phyloP scores from a whole-genome alignment of 2,113 vertebrate species.

The Passer montanus region DNA sequence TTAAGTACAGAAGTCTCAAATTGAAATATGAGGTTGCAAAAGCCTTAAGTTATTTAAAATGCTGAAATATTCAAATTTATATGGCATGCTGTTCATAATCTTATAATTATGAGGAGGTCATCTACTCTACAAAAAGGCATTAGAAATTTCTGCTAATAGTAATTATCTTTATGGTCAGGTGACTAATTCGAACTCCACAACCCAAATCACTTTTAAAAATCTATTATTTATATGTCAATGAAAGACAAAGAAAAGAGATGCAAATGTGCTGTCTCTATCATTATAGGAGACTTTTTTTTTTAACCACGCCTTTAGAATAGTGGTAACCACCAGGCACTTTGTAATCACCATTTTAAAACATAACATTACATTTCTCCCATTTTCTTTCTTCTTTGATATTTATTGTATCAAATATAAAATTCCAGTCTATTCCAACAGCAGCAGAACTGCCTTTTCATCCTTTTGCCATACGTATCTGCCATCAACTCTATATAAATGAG shows the following conservation, averaged over 20 bases:
- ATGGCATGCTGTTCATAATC: background rate
- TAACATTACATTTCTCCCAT: background rate
- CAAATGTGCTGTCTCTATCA: background rate
- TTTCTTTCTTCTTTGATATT: background rate
- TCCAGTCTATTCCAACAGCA: background rate
- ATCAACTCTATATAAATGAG: background rate
- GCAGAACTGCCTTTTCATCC: background rate
- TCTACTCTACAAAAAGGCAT: background rate
- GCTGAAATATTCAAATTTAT: constrained; percentile 30
- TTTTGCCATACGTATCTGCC: background rate
- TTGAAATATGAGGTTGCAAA: background rate
- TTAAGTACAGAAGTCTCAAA: background rate
- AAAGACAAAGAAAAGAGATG: constrained; percentile 39
- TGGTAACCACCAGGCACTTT: background rate
- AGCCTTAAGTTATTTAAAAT: background rate
- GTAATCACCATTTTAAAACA: background rate
- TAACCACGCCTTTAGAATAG: background rate
- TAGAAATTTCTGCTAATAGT: background rate
- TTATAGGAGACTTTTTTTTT: background rate
- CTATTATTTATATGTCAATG: constrained; percentile 34
- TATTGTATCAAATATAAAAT: background rate
- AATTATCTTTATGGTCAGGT: constrained; percentile 26
- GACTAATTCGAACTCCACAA: background rate
- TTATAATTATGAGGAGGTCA: constrained; percentile 30
- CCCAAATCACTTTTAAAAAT: constrained; percentile 3